Base-by-base conservation (phyloP, 1,140 invertebrate genomes). In the Pseudomyrmex sp. region DNA sequence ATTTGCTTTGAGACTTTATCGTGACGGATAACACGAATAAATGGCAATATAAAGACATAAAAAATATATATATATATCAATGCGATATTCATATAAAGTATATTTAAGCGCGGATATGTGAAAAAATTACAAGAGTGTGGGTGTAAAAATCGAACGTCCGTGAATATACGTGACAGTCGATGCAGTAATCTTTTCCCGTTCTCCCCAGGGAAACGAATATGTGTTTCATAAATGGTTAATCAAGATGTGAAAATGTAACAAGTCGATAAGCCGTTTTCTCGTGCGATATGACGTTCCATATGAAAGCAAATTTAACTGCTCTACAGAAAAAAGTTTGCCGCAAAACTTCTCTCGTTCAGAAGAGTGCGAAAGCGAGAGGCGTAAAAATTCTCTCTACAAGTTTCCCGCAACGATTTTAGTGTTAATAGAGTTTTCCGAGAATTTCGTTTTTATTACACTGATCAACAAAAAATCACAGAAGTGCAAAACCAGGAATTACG, bases 251-350 rank as follows among this genome's bases (percentile, higher is more conserved):
- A 76, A 79, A 13, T 59, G 12, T 26, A 26, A 2, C 23, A 3
- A 69, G 18, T 50, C 18, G 15, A 13, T 23, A 35, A 15, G 62
- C 5, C 10, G 59, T 70, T 35, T 70, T 58, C 2, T 61, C 2
- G 3, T 10, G n/a, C 13, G 5, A 1, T 70, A 13, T 70, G 35
- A 56, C 9, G 8, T 35, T 13, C 0, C 0, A 35, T 35, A 46
- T 48, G 44, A 20, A 79, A 70, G 1, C 52, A 75, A 69, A 69
- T 69, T 69, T 79, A 58, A 50, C 44, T 79, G n/a, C 76, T 46
- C 35, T 4, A 1, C 18, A 9, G 10, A 58, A 48, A 69, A 56
- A 46, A 15, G 69, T 54, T 54, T 1, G 15, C 15, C 15, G 65
- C 74, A 52, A 66, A 10, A 59, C 50, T 23, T 23, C 54, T 58